Percentiles rank a stretch among this genome's conserved stretches.
These are phyloP conservation scores for Agrotis segetum DNA, from an alignment of 2,888 invertebrate species.

Conservation along the genomic window DNA sequence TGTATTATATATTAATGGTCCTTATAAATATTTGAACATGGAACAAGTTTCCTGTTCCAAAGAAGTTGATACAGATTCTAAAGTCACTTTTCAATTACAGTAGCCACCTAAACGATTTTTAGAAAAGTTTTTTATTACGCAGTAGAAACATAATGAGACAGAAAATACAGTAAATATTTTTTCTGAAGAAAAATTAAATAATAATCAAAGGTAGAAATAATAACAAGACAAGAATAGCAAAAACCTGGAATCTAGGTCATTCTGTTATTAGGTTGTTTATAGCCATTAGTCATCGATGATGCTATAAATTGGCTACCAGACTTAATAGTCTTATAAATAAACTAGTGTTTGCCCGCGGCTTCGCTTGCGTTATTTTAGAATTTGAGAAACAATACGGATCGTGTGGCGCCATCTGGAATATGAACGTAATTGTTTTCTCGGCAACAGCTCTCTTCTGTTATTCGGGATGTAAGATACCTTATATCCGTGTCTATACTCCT, in stretches of 20 bases:
- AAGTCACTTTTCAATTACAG: not conserved
- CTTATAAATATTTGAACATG: not conserved
- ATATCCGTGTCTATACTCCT: too few species aligned
- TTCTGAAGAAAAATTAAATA: not conserved
- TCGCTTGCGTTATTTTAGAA: too few species aligned
- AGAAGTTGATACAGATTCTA: not conserved
- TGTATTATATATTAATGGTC: too few species aligned
- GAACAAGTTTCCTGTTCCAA: not conserved
- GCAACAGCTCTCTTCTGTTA: too few species aligned
- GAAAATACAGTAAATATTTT: too few species aligned
- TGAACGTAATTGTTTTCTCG: too few species aligned
- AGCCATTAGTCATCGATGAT: constrained; percentile 5
- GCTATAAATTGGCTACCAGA: constrained; percentile 16
- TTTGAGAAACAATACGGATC: too few species aligned
- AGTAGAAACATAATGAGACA: not conserved
- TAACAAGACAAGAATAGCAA: not conserved
- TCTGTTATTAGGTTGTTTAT: constrained; percentile 21
- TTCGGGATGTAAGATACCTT: too few species aligned
- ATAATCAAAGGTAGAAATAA: constrained; percentile 22
- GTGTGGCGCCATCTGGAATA: too few species aligned
- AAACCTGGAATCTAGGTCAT: not conserved
- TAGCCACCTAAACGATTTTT: too few species aligned
- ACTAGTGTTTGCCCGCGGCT: too few species aligned
- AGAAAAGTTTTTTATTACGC: not conserved
- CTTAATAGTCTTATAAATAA: constrained; percentile 16